Evolutionary conservation across 1,140 invertebrate species (phyloP).

Genomic region (Chironomus striatipennis): DNA sequence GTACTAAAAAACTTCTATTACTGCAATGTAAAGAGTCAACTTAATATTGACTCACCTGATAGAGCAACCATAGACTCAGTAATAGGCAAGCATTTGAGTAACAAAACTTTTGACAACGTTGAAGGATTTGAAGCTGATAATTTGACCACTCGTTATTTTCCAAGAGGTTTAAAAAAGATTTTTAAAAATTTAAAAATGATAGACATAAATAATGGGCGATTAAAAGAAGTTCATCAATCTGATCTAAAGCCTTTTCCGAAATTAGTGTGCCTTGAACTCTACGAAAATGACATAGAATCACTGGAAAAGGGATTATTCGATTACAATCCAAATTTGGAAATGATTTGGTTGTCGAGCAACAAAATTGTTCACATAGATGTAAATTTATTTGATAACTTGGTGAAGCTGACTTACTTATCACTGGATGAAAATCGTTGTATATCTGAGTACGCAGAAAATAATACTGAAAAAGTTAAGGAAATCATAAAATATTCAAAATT

Average conservation of each 20-base stretch:
- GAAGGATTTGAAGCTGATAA: background rate
- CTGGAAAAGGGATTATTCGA: background rate
- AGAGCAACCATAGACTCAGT: background rate
- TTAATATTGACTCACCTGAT: background rate
- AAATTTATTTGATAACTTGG: background rate
- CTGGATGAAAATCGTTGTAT: background rate
- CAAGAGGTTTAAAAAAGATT: background rate
- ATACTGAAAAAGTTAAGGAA: background rate
- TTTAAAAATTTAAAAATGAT: constrained; percentile 2
- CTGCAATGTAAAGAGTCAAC: background rate
- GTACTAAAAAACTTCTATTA: background rate
- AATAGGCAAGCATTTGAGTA: background rate
- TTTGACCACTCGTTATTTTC: background rate
- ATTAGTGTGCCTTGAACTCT: background rate
- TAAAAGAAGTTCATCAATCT: background rate
- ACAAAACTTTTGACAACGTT: background rate
- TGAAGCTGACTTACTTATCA: background rate
- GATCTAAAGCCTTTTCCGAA: background rate
- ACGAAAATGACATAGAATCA: background rate
- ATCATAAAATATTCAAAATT: background rate
- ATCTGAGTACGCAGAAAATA: background rate
- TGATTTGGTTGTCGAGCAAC: background rate
- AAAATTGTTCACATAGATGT: background rate
- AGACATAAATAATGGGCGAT: background rate
- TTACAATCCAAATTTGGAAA: background rate